A percentile compares a stretch with the other conserved stretches of the same genome.
Evolutionary conservation across 2,113 vertebrate genomes (phyloP).

Genomic region (Ammodytes marinus): DNA sequence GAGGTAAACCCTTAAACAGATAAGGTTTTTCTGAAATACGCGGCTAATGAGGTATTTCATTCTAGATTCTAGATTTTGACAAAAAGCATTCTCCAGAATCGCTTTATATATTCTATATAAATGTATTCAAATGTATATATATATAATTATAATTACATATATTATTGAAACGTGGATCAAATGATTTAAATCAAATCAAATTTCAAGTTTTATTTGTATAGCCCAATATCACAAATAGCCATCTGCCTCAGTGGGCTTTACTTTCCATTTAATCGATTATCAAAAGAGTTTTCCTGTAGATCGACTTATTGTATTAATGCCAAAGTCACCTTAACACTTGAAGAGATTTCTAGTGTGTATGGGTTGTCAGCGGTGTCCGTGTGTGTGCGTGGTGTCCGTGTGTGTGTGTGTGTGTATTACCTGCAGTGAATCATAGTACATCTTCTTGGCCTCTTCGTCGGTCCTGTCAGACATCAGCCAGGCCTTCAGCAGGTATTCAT

Average conservation of each 20-base stretch:
- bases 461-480: conserved; percentile 98
- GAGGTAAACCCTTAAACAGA: neutral
- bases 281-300: too few relatives aligned
- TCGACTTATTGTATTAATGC: too few relatives aligned
- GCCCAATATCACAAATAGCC: too few relatives aligned
- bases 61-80: too few relatives aligned
- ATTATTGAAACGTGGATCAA: too few relatives aligned
- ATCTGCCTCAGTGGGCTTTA: too few relatives aligned
- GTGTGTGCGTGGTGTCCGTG: neutral
- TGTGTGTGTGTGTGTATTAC: conserved; percentile 76
- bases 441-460: conserved; percentile 94
- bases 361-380: neutral
- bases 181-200: too few relatives aligned
- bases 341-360: neutral
- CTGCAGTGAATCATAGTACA: conserved; percentile 97
- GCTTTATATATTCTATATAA: neutral
- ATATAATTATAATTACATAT: too few relatives aligned
- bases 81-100: too few relatives aligned
- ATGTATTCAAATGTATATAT: neutral
- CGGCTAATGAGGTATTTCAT: too few relatives aligned
- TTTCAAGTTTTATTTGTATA: too few relatives aligned
- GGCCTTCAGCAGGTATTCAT: conserved; percentile 98
- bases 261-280: too few relatives aligned
- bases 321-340: neutral
- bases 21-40: neutral